Conservation (phyloP, 1,140 invertebrate species). For the Penaeus vannamei region DNA sequence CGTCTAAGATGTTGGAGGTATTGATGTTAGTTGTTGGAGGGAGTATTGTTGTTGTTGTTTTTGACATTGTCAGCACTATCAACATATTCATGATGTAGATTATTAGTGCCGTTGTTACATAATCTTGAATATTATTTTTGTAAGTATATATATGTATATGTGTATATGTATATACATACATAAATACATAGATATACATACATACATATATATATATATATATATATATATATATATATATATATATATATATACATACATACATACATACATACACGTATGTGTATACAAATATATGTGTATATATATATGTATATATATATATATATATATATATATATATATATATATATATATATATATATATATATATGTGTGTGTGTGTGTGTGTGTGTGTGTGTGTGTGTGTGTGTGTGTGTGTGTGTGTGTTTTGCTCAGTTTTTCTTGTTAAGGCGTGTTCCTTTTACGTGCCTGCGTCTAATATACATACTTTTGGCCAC, state of each 20-base stretch:
- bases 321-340: constrained; percentile 18
- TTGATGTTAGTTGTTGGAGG: too few relatives aligned
- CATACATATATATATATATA: neutral
- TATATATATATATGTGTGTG: neutral
- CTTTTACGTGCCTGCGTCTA: too few relatives aligned
- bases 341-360: constrained; percentile 16
- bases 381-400: neutral
- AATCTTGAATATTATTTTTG: too few relatives aligned
- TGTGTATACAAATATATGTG: neutral
- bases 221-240: neutral
- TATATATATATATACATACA: neutral
- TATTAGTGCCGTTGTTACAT: too few relatives aligned
- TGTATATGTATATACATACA: constrained; percentile 7
- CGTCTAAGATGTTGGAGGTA: too few relatives aligned
- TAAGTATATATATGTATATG: constrained; percentile 11
- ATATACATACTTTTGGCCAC: too few relatives aligned
- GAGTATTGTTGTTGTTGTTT: too few relatives aligned
- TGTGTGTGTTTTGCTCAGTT: too few relatives aligned
- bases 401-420: neutral
- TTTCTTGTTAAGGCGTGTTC: too few relatives aligned
- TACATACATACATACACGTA: neutral
- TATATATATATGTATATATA: constrained; percentile 26
- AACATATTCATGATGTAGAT: too few relatives aligned
- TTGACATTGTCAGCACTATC: too few relatives aligned
- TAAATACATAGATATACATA: neutral